Base-by-base conservation (phyloP, 1,140 invertebrate genomes). In the Drosophila lacteicornis region DNA sequence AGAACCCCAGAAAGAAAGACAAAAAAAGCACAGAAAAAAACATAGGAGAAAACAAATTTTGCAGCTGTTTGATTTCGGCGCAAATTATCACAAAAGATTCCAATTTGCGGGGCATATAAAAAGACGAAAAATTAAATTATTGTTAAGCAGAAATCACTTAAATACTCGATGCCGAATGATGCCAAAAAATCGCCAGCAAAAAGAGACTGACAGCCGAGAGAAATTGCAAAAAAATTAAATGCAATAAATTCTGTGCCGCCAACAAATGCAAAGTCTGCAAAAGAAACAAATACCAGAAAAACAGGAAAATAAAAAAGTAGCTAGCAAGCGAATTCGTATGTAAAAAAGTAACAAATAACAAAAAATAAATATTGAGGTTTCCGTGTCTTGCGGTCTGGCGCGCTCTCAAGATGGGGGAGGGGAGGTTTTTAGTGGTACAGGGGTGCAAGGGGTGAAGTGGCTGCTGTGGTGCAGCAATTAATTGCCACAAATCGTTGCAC, bases 1-100 rank as follows among this genome's bases (percentile, higher is more conserved):
- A 22, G 13, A 55, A 38, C 13, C 33, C 12, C 51, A 22, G 46
- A 53, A 66, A 53, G 49, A 58, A 68, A 57, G 36, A 25, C 30
- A 50, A 53, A 40, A 13, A 57, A 30, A 4, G 22, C n/a, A 8
- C 7, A 15, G 50, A 25, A 47, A 45, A 46, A 38, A 19, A 22
- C 50, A 59, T 19, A 53, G 49, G 66, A 55, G 40, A 74, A 74
- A 79, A 78, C 84, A 69, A 75, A 78, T 90, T 84, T 80, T 90
- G 84, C 84, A 87, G 84, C 84, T 84, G 84, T 90, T 87, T 87
- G 63, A 87, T 88, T 90, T 87, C 84, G 66, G 77, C 84, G 80
- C 84, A 87, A 88, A 87, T 88, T 88, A 84, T 82, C 74, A 87
- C 85, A 65, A 88, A 77, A 85, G 84, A 87, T 57, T 50, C 42